Base-by-base conservation (phyloP, 2,888 invertebrate species). In the Copidosoma aretas region DNA sequence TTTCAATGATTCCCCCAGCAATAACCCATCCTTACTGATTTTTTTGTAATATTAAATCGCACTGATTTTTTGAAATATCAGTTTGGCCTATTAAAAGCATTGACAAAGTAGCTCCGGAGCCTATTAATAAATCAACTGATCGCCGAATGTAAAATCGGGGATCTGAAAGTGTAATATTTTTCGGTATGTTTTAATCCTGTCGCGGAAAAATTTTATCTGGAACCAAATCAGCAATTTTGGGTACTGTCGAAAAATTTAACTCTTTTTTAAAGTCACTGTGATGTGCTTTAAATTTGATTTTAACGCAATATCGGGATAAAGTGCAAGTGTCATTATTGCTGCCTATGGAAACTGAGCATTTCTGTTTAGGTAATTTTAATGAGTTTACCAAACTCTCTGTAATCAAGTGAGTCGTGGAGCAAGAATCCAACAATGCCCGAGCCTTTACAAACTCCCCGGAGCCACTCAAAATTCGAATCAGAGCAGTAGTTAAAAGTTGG, bases 11-110 rank as follows among this genome's bases (percentile, higher is more conserved):
- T 22, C 53, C 49, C 14, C 70, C 67, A 25, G 58, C 68, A 24
- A 73, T 52, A 1, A 73, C 62, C 75, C 72, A 73, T 32, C 72
- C 73, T 1, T 73, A 60, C 15, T 64, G 58, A 0, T 72, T 73
- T 49, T 74, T 72, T 69, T 73, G 72, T 8, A 73, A 49, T 52
- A 62, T 71, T 1, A 73, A 49, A 39, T 73, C 68, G 12, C 52
- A 53, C n/a, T 61, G 56, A 4, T 51, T 63, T 10, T 39, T 22
- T 1, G 72, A 67, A 12, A 73, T 39, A 25, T 73, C 71, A 0
- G 73, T 68, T 46, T 71, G 65, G 2, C 73, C 73, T 22, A 73
- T 62, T 25, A 4, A 24, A 22, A 74, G 60, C 8, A 75, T 32
- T 0, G 73, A 71, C 4, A 72, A 46, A 1, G 66, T 70, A 0